These are phyloP conservation scores for Noturus placidus DNA, from an alignment of 2,113 vertebrate genomes.

Conservation along the genomic window DNA sequence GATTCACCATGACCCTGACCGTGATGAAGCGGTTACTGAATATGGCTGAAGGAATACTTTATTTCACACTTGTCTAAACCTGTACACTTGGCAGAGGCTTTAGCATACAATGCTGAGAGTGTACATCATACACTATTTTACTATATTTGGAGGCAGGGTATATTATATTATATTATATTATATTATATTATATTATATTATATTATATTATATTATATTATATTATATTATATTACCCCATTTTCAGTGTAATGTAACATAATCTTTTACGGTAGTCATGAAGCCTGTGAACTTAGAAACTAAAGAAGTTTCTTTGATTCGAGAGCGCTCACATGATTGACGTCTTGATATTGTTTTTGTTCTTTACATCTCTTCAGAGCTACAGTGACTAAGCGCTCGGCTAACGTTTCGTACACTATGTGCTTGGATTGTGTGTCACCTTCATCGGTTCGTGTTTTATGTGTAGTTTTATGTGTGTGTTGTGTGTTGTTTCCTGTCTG, in stretches of 20 bases:
- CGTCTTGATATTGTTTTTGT: background rate
- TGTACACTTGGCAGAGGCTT: slow-evolving; percentile 5
- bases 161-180: background rate
- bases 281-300: background rate
- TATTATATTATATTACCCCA: background rate
- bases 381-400: background rate
- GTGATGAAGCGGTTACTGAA: slow-evolving; percentile 1
- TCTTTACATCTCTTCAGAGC: background rate
- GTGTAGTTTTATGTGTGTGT: slow-evolving; percentile 10
- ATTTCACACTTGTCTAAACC: background rate
- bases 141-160: background rate
- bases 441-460: slow-evolving; percentile 12
- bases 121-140: background rate
- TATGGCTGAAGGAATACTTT: background rate
- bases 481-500: slow-evolving; percentile 33
- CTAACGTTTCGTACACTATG: too few relatives aligned
- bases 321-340: background rate
- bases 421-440: background rate
- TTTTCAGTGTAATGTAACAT: background rate
- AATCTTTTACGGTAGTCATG: background rate
- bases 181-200: too few relatives aligned
- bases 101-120: background rate
- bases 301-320: background rate
- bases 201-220: background rate
- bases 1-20: background rate